Base-by-base conservation (phyloP, 2,888 invertebrate genomes). In the Drosophila percnosoma region DNA sequence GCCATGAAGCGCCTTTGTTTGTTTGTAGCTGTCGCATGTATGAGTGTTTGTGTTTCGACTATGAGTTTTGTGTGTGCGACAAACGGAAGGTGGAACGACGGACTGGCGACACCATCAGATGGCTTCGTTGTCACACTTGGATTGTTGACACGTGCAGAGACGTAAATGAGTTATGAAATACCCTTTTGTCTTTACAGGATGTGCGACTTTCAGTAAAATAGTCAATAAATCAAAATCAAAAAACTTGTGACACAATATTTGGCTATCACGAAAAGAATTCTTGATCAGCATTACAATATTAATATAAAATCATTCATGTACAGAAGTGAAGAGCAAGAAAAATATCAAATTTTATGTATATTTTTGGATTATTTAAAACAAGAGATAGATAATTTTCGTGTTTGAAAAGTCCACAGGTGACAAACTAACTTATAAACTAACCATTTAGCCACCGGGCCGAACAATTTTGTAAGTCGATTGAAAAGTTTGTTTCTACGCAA, bases 121-220 rank as follows among this genome's bases (percentile, higher is more conserved):
- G 68, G 53, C 62, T 75, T 60, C 74, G 71, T 68, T 83, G 86
- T 83, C 89, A 83, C 87, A 88, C 79, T 76, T 76, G 73, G 76
- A 72, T 73, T 83, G 86, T 73, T 74, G 87, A 75, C 89, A 88
- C 84, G 78, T 78, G 65, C 88, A 78, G 78, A 52, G 73, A 54
- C 65, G 65, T 59, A 88, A 81, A 86, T 86, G 84, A 86, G 78
- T 88, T 88, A 84, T 84, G 75, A 74, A 69, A 65, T 78, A 62
- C 36, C 36, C 45, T 58, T 66, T 72, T 60, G 65, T 52, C 49
- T 51, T 53, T 42, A 34, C 29, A 27, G 34, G 21, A 13, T 58
- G 40, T 45, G 42, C 15, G 42, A 71, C 54, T 36, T 58, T 38
- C 42, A 45, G 27, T 36, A 40, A 53, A 62, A 52, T 64, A 65